A percentile compares a stretch with the other conserved stretches of the same genome.
phyloP scores from a whole-genome alignment of 2,797 vertebrate genomes.

The Manis crassicaudata region DNA sequence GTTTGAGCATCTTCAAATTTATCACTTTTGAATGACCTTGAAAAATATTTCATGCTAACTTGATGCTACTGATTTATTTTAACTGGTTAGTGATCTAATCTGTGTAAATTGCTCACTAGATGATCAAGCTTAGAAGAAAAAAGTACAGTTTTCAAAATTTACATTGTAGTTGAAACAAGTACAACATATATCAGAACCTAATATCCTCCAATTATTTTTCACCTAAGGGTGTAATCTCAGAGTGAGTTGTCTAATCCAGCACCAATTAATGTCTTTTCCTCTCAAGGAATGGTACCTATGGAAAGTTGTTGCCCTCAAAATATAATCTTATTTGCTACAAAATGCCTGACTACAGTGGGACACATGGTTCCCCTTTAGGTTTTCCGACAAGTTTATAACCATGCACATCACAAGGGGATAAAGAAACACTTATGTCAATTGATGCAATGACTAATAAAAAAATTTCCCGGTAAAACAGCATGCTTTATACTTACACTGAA shows the following conservation, averaged over 20 bases:
- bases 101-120: background rate
- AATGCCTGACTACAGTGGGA: background rate
- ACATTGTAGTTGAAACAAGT: background rate
- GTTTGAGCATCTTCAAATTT: background rate
- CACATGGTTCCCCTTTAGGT: background rate
- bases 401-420: background rate
- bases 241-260: background rate
- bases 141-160: background rate
- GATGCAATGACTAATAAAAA: background rate
- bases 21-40: background rate
- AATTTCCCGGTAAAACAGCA: background rate
- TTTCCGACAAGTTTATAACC: background rate
- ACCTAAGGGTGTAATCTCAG: background rate
- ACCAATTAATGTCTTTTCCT: background rate
- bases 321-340: background rate
- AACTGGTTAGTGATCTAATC: background rate
- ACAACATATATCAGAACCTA: background rate
- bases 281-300: background rate
- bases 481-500: background rate
- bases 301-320: background rate
- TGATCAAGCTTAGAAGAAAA: background rate
- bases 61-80: background rate
- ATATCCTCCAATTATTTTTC: background rate
- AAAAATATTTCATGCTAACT: background rate
- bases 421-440: background rate